Evolutionary conservation across 2,888 invertebrate genomes (phyloP).

Genomic region (Nephrotoma flavescens): DNA sequence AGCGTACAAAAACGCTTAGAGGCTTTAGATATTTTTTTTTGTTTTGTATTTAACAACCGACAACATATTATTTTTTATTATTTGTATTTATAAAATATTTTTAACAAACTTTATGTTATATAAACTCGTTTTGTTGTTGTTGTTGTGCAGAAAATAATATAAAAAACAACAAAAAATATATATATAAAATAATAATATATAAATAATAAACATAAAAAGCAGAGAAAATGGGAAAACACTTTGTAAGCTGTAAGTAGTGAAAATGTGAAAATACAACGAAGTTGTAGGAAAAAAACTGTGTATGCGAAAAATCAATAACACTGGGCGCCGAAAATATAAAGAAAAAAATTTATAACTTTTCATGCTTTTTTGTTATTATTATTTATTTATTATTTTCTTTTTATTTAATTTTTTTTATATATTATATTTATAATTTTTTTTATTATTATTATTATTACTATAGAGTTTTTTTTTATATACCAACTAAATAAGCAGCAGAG

Average conservation of each 20-base stretch:
- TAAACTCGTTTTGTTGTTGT: background rate
- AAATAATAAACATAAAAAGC: background rate
- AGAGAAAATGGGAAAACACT: background rate
- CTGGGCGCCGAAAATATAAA: conserved; percentile 6
- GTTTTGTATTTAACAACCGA: background rate
- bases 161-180: background rate
- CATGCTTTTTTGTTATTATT: background rate
- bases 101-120: background rate
- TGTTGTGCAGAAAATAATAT: background rate
- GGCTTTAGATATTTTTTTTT: background rate
- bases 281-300: background rate
- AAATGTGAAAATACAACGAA: background rate
- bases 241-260: background rate
- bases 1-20: background rate
- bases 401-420: background rate
- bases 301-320: conserved; percentile 5
- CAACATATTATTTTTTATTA: background rate
- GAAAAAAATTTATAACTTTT: background rate
- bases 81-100: background rate
- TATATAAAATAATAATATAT: background rate
- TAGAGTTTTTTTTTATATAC: background rate
- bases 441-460: background rate
- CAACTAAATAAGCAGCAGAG: background rate
- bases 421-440: background rate
- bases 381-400: background rate